phyloP scores from a whole-genome alignment of 2,797 vertebrate species.

The Peromyscus nudipes region DNA sequence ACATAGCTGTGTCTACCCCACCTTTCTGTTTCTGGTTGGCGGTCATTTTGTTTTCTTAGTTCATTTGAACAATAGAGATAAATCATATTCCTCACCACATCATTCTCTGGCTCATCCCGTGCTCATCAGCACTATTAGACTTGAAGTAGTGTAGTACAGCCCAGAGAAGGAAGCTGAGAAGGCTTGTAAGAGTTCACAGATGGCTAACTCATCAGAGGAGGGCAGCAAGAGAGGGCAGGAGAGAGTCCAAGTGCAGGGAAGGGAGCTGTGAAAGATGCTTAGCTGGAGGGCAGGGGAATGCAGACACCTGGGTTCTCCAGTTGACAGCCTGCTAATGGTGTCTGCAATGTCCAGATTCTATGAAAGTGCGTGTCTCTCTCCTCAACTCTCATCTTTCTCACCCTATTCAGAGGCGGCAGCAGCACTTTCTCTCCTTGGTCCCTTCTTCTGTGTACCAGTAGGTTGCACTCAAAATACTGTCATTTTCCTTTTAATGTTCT shows the following conservation, averaged over 20 bases:
- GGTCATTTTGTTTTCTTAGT: not conserved
- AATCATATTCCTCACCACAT: not conserved
- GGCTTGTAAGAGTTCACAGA: not conserved
- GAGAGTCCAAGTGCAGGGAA: not conserved
- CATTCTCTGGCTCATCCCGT: not conserved
- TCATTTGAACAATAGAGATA: not conserved
- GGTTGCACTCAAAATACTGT: not conserved
- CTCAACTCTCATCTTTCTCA: not conserved
- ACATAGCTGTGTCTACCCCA: not conserved
- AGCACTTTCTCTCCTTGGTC: not conserved
- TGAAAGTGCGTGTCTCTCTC: not conserved
- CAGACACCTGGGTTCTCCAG: not conserved
- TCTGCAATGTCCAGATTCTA: not conserved
- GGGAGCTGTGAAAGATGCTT: not conserved
- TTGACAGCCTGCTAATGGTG: too few relatives aligned
- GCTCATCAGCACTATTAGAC: not conserved
- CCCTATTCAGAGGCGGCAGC: not conserved
- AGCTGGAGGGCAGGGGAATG: not conserved
- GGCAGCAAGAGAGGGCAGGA: not conserved
- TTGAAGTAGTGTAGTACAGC: not conserved
- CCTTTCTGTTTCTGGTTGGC: not conserved
- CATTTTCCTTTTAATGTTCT: not conserved
- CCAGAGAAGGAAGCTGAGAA: not conserved
- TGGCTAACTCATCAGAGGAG: not conserved
- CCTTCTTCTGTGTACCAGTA: not conserved